These are phyloP conservation scores for Acleris literana DNA, from an alignment of 2,888 invertebrate genomes.

Conservation along the genomic window DNA sequence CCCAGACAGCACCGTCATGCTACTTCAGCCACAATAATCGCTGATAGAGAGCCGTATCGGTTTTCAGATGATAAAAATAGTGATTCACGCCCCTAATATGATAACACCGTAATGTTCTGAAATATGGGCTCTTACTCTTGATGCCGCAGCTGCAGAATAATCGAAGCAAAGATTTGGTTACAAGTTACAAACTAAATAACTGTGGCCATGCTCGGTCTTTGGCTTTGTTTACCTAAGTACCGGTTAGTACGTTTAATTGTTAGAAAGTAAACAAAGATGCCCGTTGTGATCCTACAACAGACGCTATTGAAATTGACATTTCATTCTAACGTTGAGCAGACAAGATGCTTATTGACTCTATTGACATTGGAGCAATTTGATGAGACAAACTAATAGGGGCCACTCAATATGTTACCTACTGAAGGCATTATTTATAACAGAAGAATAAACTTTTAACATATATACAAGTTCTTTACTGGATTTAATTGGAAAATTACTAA, in stretches of 20 bases:
- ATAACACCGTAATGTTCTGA: slow-evolving; percentile 6
- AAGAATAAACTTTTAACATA: neutral
- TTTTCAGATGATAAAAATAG: slow-evolving; percentile 44
- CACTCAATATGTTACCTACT: slow-evolving; percentile 23
- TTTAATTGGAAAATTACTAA: slow-evolving; percentile 4
- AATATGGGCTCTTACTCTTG: slow-evolving; percentile 8
- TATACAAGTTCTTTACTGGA: too few relatives aligned
- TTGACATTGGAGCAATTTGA: slow-evolving; percentile 36
- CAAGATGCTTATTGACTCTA: slow-evolving; percentile 39
- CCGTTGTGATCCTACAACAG: slow-evolving; percentile 5
- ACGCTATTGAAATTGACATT: slow-evolving; percentile 35
- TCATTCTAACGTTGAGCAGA: slow-evolving; percentile 36
- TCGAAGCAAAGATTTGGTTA: neutral
- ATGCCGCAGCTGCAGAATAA: neutral
- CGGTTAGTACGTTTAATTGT: neutral
- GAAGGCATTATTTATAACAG: slow-evolving; percentile 8
- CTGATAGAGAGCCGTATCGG: slow-evolving; percentile 54
- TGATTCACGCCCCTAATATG: slow-evolving; percentile 31
- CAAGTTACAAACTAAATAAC: neutral
- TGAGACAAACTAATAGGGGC: slow-evolving; percentile 30
- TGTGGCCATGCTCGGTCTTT: neutral
- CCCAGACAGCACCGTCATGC: slow-evolving; percentile 44
- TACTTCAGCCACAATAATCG: slow-evolving; percentile 54
- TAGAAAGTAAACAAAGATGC: neutral
- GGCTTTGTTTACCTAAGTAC: neutral